phyloP scores from a whole-genome alignment of 2,113 vertebrate species.

The Prinia subflava region DNA sequence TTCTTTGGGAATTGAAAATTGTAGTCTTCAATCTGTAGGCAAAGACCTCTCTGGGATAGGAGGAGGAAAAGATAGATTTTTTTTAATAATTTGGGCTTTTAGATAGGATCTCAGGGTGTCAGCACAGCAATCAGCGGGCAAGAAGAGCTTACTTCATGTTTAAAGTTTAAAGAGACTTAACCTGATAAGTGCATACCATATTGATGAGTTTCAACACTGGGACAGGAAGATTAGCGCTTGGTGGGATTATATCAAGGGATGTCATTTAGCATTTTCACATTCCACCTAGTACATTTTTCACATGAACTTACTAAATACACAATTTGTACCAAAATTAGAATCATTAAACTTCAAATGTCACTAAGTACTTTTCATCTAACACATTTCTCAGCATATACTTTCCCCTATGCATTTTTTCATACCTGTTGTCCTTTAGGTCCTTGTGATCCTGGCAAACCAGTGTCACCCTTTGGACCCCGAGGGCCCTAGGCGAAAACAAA shows the following conservation, averaged over 20 bases:
- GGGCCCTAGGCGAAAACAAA: conserved; percentile 74
- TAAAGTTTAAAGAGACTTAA: not conserved
- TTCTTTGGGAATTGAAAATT: not conserved
- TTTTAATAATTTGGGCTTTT: not conserved
- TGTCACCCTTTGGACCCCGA: conserved; percentile 84
- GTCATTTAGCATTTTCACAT: not conserved
- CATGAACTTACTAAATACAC: not conserved
- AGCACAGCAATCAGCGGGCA: not conserved
- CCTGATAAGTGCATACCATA: not conserved
- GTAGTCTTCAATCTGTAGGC: not conserved
- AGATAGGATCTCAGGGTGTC: not conserved
- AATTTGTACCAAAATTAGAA: not conserved
- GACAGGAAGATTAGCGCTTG: not conserved
- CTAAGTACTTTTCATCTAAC: not conserved
- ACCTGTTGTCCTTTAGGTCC: conserved; percentile 77
- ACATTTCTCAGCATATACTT: not conserved
- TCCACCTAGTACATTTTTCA: not conserved
- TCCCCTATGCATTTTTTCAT: not conserved
- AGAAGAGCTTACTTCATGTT: not conserved
- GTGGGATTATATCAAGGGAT: not conserved
- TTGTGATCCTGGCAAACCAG: conserved; percentile 77
- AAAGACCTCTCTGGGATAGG: not conserved
- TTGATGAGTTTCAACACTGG: not conserved
- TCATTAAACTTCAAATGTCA: not conserved
- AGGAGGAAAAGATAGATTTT: not conserved